Evolutionary conservation across 1,140 invertebrate species (phyloP).

Genomic region (Papilio polytes): DNA sequence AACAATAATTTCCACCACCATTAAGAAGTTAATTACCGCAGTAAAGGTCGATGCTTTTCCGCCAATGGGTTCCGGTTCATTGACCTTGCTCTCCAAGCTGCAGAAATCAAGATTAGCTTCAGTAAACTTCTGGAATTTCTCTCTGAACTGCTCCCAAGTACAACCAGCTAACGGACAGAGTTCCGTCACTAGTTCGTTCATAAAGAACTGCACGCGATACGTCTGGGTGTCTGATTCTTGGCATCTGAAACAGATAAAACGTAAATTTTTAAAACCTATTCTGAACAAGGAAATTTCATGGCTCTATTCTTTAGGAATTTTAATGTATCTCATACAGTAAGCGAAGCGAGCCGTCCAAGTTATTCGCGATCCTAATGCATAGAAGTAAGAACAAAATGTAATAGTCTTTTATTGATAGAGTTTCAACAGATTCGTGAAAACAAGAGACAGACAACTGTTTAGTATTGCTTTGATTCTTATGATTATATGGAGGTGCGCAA

Average conservation of each 20-base stretch:
- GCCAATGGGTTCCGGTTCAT: slow-evolving; percentile 30
- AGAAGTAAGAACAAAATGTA: too few species aligned
- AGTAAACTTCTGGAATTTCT: slow-evolving; percentile 55
- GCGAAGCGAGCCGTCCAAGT: too few species aligned
- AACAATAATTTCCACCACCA: slow-evolving; percentile 1
- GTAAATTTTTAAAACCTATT: not conserved
- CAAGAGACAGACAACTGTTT: too few species aligned
- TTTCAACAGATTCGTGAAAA: too few species aligned
- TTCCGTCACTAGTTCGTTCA: slow-evolving; percentile 59
- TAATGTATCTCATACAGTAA: too few species aligned
- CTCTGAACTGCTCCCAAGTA: slow-evolving; percentile 61
- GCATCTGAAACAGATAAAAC: slow-evolving; percentile 56
- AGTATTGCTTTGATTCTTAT: too few species aligned
- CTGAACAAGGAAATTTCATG: not conserved
- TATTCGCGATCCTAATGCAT: too few species aligned
- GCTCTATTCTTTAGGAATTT: too few species aligned
- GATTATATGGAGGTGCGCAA: too few species aligned
- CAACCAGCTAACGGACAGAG: slow-evolving; percentile 67
- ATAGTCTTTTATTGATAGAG: too few species aligned
- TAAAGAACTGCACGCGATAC: slow-evolving; percentile 61
- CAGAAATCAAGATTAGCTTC: slow-evolving; percentile 62
- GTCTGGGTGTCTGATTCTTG: slow-evolving; percentile 45
- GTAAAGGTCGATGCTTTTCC: slow-evolving; percentile 2
- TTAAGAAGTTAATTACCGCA: slow-evolving; percentile 1
- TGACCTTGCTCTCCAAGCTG: slow-evolving; percentile 44